Conservation (phyloP, 2,113 vertebrate genomes). For the Vidua macroura region DNA sequence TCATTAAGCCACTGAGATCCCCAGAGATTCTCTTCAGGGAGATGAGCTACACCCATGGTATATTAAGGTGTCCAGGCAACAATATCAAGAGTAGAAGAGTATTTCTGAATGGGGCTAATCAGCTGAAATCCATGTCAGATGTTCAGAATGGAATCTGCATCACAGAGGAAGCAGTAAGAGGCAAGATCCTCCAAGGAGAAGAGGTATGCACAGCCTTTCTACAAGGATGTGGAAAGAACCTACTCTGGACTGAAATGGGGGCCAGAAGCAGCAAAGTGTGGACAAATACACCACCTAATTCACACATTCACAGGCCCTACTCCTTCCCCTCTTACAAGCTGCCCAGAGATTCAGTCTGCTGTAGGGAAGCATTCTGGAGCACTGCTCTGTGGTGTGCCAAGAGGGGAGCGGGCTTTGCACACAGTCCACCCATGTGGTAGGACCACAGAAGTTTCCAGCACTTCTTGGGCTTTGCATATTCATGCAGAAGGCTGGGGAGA, state of each 20-base stretch:
- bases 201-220: not conserved
- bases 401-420: not conserved
- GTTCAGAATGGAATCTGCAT: constrained; percentile 37
- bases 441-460: constrained; percentile 49
- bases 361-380: not conserved
- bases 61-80: not conserved
- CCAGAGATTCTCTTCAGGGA: not conserved
- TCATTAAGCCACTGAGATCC: not conserved
- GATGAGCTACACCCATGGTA: not conserved
- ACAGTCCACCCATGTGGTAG: not conserved
- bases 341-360: not conserved
- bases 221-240: not conserved
- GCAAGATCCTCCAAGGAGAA: not conserved
- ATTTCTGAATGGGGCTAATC: not conserved
- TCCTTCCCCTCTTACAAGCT: not conserved
- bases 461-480: constrained; percentile 55
- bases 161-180: not conserved
- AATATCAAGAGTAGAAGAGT: not conserved
- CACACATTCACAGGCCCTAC: not conserved
- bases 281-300: constrained; percentile 4
- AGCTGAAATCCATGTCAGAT: not conserved
- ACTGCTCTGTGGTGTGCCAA: not conserved
- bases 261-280: constrained; percentile 29
- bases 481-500: constrained; percentile 46
- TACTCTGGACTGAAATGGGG: not conserved